phyloP scores from a whole-genome alignment of 2,888 invertebrate genomes.

The Oxystoma pomonae region DNA sequence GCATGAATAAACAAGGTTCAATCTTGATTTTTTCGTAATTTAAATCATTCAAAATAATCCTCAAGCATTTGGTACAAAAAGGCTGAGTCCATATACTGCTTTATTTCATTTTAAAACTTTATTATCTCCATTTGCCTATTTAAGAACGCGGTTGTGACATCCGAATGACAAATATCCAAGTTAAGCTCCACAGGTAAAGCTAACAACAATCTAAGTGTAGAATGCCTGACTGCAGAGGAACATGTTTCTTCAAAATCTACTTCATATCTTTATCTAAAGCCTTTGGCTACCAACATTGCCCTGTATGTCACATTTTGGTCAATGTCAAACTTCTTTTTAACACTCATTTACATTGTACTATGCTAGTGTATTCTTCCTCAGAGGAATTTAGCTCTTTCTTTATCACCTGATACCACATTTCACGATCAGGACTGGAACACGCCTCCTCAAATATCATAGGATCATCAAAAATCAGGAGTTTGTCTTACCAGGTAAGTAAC shows the following conservation, averaged over 20 bases:
- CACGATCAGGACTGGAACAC: too few species aligned
- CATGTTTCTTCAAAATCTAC: too few species aligned
- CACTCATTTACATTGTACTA: background rate
- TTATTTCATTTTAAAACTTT: conserved; percentile 5
- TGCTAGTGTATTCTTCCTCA: background rate
- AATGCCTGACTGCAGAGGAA: too few species aligned
- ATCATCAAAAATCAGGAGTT: background rate
- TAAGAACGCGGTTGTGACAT: background rate
- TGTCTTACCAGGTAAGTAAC: conserved; percentile 9
- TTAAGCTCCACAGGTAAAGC: conserved; percentile 3
- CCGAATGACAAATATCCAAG: background rate
- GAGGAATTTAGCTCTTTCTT: background rate
- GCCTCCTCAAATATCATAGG: too few species aligned
- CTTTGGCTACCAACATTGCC: background rate
- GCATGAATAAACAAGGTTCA: background rate
- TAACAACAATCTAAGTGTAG: conserved; percentile 8
- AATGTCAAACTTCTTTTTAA: background rate
- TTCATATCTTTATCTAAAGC: too few species aligned
- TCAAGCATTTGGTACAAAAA: background rate
- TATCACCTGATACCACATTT: background rate
- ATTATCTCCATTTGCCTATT: background rate
- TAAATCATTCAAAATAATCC: background rate
- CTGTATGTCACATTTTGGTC: background rate
- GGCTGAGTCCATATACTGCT: conserved; percentile 15
- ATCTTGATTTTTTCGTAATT: background rate